Base-by-base conservation (phyloP, 23 tunicate genomes). In the Diplosoma virens region DNA sequence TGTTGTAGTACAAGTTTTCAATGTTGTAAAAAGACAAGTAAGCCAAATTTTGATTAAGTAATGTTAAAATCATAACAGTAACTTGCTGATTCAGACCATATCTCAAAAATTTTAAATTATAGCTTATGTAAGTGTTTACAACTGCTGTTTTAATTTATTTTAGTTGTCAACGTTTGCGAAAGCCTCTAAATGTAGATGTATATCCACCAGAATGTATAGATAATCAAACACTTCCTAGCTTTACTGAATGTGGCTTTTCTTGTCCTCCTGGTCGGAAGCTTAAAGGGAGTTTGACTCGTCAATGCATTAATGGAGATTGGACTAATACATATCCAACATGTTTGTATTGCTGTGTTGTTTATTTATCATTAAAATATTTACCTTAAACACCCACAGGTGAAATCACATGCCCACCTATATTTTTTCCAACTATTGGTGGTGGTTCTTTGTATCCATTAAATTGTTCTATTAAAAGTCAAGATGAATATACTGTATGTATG, bases 291-390 rank as follows among this genome's bases (percentile, higher is more conserved):
- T 29, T n/a, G 1, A 25, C 32, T 22, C 60, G 82, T 17, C 31
- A 20, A 37, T 87, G 95, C 37, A 24, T 31, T 1, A 58, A 68
- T 46, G 82, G 86, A 25, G 46, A 47, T 21, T 87, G 95, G 95
- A 68, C 47, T 76, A 67, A 41, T 9, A 25, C 78, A 21, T 81
- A 87, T 20, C 95, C 95, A 22, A 68, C 76, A 30, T 87, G 95
- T 87, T 58, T 36, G 87, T 66, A 16, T 21, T 45, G 30, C 27
- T n/a, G 4, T 32, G 3, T 21, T 28, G 28, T 73, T 28, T 7
- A 37, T 37, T 37, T 71, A 16, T 7, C 26, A 71, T 5, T 33
- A 32, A 33, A 32, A 2, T 18, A 25, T 3, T 45, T 47, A 31
- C 25, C 35, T 31, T n/a, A n/a, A n/a, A 14, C 14, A 41, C 50